phyloP scores from a whole-genome alignment of 2,113 vertebrate species.

The Eublepharis macularius region DNA sequence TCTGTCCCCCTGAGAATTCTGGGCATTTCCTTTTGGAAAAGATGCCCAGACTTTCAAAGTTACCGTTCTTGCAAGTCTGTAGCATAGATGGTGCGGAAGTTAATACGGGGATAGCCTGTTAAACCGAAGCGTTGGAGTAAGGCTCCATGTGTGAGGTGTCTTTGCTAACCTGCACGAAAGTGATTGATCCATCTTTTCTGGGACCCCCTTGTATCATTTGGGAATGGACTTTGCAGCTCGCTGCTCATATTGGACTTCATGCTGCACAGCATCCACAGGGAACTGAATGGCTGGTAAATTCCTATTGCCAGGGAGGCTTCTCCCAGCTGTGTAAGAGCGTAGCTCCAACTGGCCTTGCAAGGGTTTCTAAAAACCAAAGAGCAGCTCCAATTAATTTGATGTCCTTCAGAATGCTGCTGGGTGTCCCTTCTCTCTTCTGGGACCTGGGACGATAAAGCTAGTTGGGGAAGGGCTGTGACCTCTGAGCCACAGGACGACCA shows the following conservation, averaged over 20 bases:
- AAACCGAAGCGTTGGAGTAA: background rate
- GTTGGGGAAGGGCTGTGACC: background rate
- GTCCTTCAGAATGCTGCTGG: background rate
- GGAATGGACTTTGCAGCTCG: background rate
- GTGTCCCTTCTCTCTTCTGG: background rate
- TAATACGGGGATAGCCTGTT: background rate
- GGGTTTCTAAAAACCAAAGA: too few species aligned
- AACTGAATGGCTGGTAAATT: background rate
- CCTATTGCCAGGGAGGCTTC: background rate
- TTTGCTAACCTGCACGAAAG: background rate
- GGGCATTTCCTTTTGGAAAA: too few species aligned
- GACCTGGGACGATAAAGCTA: background rate
- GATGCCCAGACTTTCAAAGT: too few species aligned
- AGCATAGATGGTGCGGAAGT: background rate
- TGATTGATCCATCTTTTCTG: background rate
- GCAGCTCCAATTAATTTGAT: background rate
- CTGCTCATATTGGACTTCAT: background rate
- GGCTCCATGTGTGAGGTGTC: too few species aligned
- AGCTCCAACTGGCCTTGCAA: too few species aligned
- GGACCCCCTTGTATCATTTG: too few species aligned
- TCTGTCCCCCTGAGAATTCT: too few species aligned
- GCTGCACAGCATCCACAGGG: background rate
- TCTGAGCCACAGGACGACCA: background rate
- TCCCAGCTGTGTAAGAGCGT: background rate
- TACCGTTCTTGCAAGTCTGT: too few species aligned